Percentiles rank a stretch among this genome's conserved stretches.
Evolutionary conservation across 1,140 invertebrate genomes (phyloP).

Genomic region (Holotrichia oblita): DNA sequence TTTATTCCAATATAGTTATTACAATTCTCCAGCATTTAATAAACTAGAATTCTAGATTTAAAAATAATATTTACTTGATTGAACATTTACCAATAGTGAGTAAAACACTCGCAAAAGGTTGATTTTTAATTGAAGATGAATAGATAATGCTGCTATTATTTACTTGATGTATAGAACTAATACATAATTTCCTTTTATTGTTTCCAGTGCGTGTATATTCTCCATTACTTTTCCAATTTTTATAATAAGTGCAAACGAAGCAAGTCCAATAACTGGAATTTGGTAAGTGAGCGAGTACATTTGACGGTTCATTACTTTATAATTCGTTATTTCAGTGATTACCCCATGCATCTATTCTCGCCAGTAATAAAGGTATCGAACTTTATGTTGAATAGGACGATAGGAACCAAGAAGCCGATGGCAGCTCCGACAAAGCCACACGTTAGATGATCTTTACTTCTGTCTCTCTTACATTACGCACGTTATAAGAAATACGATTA

Average conservation of each 20-base stretch:
- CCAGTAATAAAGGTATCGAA: conserved; percentile 84
- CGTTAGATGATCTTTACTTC: conserved; percentile 43
- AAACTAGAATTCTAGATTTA: too few species aligned
- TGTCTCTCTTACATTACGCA: conserved; percentile 40
- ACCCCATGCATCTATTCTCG: conserved; percentile 80
- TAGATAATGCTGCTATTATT: too few species aligned
- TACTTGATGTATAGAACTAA: too few species aligned
- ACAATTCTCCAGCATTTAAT: too few species aligned
- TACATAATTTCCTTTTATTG: not conserved
- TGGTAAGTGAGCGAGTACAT: conserved; percentile 65
- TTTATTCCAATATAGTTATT: too few species aligned
- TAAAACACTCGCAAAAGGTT: too few species aligned
- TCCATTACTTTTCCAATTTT: conserved; percentile 92
- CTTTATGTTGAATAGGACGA: conserved; percentile 73
- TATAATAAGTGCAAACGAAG: conserved; percentile 93
- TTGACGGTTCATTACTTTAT: conserved; percentile 13
- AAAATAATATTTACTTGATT: too few species aligned
- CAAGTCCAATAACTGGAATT: conserved; percentile 77
- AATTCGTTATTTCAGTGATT: conserved; percentile 69
- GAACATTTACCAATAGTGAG: too few species aligned
- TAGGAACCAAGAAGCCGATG: conserved; percentile 58
- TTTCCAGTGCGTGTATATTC: conserved; percentile 88
- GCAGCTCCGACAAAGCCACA: not conserved
- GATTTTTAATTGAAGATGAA: too few species aligned
- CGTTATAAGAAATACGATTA: conserved; percentile 32